Base-by-base conservation (phyloP, 2,113 vertebrate species). In the Scolopax mira region DNA sequence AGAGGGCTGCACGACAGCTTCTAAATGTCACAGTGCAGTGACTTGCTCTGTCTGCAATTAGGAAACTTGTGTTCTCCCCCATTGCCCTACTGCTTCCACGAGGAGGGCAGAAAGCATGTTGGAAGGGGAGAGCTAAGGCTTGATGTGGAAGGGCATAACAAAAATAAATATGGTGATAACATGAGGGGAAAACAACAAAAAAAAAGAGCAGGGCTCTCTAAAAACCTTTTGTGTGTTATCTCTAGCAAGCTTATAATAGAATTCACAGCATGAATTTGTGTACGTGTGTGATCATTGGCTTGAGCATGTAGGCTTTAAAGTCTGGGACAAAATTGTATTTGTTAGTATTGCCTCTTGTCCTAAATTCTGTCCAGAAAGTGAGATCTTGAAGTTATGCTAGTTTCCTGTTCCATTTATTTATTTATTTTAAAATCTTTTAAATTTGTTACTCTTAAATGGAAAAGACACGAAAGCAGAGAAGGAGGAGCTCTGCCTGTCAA, bases 401-500 rank as follows among this genome's bases (percentile, higher is more conserved):
- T 48, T 80, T 84, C 67, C 30, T 65, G 16, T 35, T 92, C 35
- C 44, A 52, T 91, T 88, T 94, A 65, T 94, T 84, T 92, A 71
- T 83, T 90, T 85, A 73, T 80, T 91, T 91, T 14, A 5, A 55
- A 42, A 67, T 92, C 83, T 81, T 95, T 54, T 41, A 65, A 64
- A 44, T 96, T 88, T 90, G 65, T 92, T 94, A 79, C 88, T 94
- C 25, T 84, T 83, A 80, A 88, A 79, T 89, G 83, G 85, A 90
- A 96, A 92, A 92, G 88, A 72, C 88, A 79, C 92, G 79, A 65
- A 88, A 96, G 92, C 52, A 65, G 69, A 92, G 57, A 35, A 62
- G 91, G 87, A 72, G 85, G 92, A 96, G 66, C 77, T 93, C 73
- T 94, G 95, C 92, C 95, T 79, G 69, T 84, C 88, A 69, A 96